Evolutionary conservation across 2,113 vertebrate genomes (phyloP), one percentile per base, ranked within the genome.

Genomic region (Amazona vittata): DNA sequence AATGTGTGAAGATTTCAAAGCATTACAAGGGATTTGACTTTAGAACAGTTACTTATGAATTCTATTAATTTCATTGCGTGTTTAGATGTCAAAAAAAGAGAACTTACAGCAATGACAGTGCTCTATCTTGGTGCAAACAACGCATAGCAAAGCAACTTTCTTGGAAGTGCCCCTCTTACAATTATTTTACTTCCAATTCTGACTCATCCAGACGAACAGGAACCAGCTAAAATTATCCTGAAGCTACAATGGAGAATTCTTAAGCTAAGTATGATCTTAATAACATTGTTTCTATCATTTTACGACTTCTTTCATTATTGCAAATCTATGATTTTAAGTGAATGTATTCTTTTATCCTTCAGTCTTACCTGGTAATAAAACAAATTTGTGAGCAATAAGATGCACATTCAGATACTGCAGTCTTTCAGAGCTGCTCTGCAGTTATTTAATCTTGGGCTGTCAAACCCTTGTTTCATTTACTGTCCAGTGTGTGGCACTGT

Each of bases 111-210:
- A 91, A 46, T 39, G 28, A 46, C 26, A 69, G 41, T 63, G 44
- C 37, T 94, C 20, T 94, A 49, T 91, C 96, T 96, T 78, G 57
- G 57, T 84, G 76, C 35, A 92, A 92, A 93, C 83, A 75, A 59
- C n/a, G 33, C 65, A 89, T 47, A 93, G 49, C 53, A 93, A 70
- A 96, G 41, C 33, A 52, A 24, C 78, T 86, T 95, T 83, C 83
- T 69, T 69, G 60, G 63, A 95, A 92, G 11, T 50, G n/a, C 20
- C 49, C 9, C 10, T 88, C 41, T 94, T 83, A 84, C 35, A 76
- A 91, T 87, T 5, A 68, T 73, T 93, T 75, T 50, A 10, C 69
- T 83, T 86, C 49, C 75, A 88, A 44, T 83, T 96, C 78, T 63
- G 24, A 83, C 49, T 80, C 44, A 85, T 83, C 57, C 62, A 64